Evolutionary conservation across 2,888 invertebrate species (phyloP).

Genomic region (Sceliomorpha sp.): DNA sequence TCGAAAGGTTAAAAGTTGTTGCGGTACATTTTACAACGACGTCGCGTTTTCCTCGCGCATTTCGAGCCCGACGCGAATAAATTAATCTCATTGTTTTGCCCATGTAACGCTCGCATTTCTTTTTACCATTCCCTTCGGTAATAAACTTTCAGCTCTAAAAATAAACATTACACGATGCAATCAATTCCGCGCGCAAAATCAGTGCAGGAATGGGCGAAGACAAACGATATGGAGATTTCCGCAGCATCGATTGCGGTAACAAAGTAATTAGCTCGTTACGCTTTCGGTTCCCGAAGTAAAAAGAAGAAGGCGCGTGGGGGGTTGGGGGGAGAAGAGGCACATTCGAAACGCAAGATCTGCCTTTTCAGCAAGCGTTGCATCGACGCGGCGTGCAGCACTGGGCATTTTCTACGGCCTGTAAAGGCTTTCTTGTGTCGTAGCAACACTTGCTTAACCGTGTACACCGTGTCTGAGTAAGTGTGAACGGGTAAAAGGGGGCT

Average conservation of each 20-base stretch:
- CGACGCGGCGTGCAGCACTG: constrained; percentile 3
- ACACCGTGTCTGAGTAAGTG: constrained; percentile 66
- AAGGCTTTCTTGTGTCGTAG: constrained; percentile 51
- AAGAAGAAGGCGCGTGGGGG: no score
- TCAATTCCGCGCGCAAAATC: constrained; percentile 2
- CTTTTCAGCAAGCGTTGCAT: constrained; percentile 2
- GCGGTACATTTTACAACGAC: no score
- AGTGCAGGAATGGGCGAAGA: background rate
- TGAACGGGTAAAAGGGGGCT: constrained; percentile 76
- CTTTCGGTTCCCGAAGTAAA: constrained; percentile 21
- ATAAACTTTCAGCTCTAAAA: background rate
- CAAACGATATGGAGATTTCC: constrained; percentile 2
- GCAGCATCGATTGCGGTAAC: constrained; percentile 10
- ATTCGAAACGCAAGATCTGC: constrained; percentile 24
- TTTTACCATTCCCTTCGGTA: no score
- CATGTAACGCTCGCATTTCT: no score
- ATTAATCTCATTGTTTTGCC: no score
- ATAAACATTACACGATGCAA: no score
- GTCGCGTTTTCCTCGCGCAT: no score
- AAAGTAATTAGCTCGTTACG: constrained; percentile 18
- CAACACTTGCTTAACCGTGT: constrained; percentile 65
- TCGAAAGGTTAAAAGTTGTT: constrained; percentile 6
- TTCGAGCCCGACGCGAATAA: background rate
- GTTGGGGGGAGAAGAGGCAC: no score
- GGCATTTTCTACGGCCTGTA: constrained; percentile 24